A percentile compares a stretch with the other conserved stretches of the same genome.
Evolutionary conservation across 1,140 invertebrate genomes (phyloP).

Genomic region (Nebria ingens): DNA sequence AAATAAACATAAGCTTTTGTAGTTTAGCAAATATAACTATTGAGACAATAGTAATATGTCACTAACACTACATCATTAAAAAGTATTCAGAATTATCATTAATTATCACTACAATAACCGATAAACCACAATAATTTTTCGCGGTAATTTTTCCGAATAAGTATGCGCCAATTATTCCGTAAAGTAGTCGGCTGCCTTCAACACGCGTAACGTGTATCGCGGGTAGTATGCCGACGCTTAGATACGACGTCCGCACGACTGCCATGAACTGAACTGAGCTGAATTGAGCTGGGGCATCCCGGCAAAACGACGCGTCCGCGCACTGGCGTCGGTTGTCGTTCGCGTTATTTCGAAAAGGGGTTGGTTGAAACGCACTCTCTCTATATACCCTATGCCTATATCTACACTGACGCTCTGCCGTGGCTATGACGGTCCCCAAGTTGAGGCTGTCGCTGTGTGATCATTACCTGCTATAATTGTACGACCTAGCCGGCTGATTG

Average conservation of each 20-base stretch:
- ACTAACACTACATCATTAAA: too few relatives aligned
- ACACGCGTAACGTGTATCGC: not conserved
- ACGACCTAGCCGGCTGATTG: slow-evolving; percentile 4
- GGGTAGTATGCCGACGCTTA: not conserved
- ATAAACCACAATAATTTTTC: too few relatives aligned
- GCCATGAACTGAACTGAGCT: slow-evolving; percentile 3
- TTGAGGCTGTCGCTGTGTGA: not conserved
- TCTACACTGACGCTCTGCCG: not conserved
- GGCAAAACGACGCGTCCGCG: slow-evolving; percentile 1
- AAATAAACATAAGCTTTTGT: too few relatives aligned
- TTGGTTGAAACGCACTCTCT: not conserved
- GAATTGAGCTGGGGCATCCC: slow-evolving; percentile 5
- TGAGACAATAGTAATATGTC: too few relatives aligned
- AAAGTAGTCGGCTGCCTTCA: too few relatives aligned
- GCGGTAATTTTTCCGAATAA: not conserved
- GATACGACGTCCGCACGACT: not conserved
- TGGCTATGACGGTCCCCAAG: too few relatives aligned
- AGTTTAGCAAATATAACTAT: too few relatives aligned
- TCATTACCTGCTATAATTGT: slow-evolving; percentile 3
- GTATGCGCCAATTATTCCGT: not conserved
- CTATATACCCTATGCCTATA: not conserved
- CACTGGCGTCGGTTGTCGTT: not conserved
- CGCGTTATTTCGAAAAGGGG: not conserved
- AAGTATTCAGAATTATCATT: too few relatives aligned
- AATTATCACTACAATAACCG: too few relatives aligned